phyloP scores from a whole-genome alignment of 2,888 invertebrate species.

The Amorpha juglandis region DNA sequence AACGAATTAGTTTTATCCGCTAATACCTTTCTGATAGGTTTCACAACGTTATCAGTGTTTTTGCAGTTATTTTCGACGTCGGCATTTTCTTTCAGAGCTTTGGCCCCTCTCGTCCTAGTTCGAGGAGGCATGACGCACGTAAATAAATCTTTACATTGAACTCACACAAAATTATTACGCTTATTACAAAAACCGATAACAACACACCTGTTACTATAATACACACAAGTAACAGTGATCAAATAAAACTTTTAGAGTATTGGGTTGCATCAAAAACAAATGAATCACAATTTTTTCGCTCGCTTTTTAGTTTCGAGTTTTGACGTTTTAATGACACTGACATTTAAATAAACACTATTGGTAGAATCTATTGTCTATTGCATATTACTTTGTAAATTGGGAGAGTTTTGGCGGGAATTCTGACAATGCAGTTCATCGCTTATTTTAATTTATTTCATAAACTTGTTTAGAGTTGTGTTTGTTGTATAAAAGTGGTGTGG shows the following conservation, averaged over 20 bases:
- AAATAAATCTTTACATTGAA: constrained; percentile 33
- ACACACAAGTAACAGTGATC: neutral
- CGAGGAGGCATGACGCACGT: constrained; percentile 69
- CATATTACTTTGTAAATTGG: no score
- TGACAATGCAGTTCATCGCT: no score
- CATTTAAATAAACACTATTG: neutral
- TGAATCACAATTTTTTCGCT: constrained; percentile 16
- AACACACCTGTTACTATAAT: neutral
- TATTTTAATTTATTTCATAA: no score
- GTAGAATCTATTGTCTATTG: no score
- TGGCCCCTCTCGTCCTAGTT: constrained; percentile 58
- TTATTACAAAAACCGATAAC: neutral
- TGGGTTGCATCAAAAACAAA: neutral
- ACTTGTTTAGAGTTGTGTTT: no score
- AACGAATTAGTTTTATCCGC: constrained; percentile 76
- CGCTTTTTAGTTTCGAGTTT: constrained; percentile 12
- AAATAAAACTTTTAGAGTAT: neutral
- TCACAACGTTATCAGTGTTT: constrained; percentile 42
- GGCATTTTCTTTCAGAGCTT: constrained; percentile 66
- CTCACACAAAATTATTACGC: constrained; percentile 1
- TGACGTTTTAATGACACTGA: constrained; percentile 8
- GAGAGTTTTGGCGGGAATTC: no score
- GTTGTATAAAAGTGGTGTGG: no score
- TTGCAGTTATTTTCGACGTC: constrained; percentile 48
- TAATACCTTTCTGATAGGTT: constrained; percentile 59